Percentiles rank a stretch among this genome's conserved stretches.
Evolutionary conservation across 1,140 invertebrate genomes (phyloP).

Genomic region (Linepithema humile): DNA sequence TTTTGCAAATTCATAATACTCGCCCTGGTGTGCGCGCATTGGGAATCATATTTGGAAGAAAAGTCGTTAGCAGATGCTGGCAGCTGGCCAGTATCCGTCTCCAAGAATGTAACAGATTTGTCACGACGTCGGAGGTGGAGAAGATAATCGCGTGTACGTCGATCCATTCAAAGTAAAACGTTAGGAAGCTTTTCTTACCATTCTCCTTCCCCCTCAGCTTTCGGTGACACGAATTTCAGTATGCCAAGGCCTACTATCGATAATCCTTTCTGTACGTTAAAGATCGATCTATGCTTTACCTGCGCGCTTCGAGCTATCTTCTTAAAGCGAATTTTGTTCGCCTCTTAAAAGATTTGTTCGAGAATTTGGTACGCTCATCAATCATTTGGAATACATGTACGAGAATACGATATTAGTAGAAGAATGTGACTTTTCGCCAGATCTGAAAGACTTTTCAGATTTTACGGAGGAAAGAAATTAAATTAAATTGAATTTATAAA

Average conservation of each 20-base stretch:
- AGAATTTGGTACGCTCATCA: constrained; percentile 31
- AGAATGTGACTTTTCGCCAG: constrained; percentile 32
- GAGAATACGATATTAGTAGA: constrained; percentile 3
- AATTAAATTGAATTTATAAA: constrained; percentile 5
- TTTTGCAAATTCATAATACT: constrained; percentile 31
- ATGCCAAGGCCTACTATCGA: constrained; percentile 79
- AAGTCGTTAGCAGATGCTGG: constrained; percentile 78
- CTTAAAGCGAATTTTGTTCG: constrained; percentile 12
- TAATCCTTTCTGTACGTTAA: constrained; percentile 67
- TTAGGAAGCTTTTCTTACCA: constrained; percentile 50
- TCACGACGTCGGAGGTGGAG: constrained; percentile 72
- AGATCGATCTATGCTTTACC: constrained; percentile 37
- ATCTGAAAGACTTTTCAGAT: constrained; percentile 3
- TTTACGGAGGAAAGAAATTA: not conserved
- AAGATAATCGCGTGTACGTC: constrained; percentile 78
- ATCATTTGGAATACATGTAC: constrained; percentile 23
- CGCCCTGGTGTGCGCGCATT: constrained; percentile 33
- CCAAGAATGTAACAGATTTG: constrained; percentile 82
- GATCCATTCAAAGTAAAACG: constrained; percentile 75
- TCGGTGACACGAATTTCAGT: constrained; percentile 78
- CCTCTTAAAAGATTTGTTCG: constrained; percentile 39
- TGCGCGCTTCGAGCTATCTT: not conserved
- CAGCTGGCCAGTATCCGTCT: constrained; percentile 78
- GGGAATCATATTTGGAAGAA: constrained; percentile 80
- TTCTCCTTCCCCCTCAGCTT: constrained; percentile 29